Base-by-base conservation (phyloP, 2,888 invertebrate species). In the Thymelicus sylvestris region DNA sequence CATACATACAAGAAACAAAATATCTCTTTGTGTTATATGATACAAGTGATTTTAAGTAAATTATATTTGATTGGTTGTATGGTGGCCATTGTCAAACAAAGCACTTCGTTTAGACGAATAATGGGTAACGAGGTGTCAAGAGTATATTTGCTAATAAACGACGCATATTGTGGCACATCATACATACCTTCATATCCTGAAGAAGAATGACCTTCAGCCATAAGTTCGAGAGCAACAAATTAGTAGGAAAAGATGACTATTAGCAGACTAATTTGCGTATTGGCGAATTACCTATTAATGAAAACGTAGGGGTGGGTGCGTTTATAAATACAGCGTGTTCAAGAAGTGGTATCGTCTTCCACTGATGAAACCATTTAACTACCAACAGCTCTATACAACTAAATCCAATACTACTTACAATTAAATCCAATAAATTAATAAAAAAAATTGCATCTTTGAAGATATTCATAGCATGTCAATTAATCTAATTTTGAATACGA, bases 191-290 rank as follows among this genome's bases (percentile, higher is more conserved):
- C 63, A 55, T 50, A 63, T 74, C 48, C 65, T 66, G 67, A 64
- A 71, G 67, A 64, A 71, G 63, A 73, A 69, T 72, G 83, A 75
- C 91, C 90, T 89, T 90, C 88, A 77, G 72, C 76, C 76, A 76
- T 77, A 79, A 86, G 84, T 81, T 89, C 91, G 92, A 85, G 92
- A 89, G 81, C 80, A 83, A 80, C 87, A 83, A 91, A 92, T 92
- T 92, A 92, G 92, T 83, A 75, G 82, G 78, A 87, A 85, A 87
- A 85, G 80, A 86, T 83, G 77, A 79, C 74, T 78, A 87, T 91
- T 91, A 90, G 84, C 87, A 77, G 76, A 74, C 81, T 86, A 89
- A 90, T 91, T 92, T 75, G 80, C 86, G 80, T 80, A 78, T 83
- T 86, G 83, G 85, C 87, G 87, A 91, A 90, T 91, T 88, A 86